Base-by-base conservation (phyloP, 2,113 vertebrate species). In the Illadopsis cleaveri region DNA sequence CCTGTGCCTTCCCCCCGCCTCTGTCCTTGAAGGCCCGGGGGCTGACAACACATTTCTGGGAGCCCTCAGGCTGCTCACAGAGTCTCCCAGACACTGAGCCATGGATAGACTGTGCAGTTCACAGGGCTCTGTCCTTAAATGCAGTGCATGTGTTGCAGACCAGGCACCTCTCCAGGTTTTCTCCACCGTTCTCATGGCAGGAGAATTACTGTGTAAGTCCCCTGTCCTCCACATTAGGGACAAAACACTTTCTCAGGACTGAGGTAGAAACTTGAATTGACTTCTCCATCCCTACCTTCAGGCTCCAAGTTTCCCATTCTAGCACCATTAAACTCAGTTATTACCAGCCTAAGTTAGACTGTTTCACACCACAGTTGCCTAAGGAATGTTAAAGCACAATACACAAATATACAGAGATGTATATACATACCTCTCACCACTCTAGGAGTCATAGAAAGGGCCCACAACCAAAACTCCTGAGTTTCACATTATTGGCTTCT, bases 51-150 rank as follows among this genome's bases (percentile, higher is more conserved):
- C 4, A 25, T 31, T 15, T n/a, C n/a, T 44, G 19, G 24, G 19
- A 75, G n/a, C 45, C n/a, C 30, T 53, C 42, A 22, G 30, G 27
- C n/a, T 72, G 21, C 50, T 48, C 15, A 10, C 16, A 30, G 21
- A 66, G 9, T 12, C 16, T 77, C 24, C 64, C 30, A 33, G 14
- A 10, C 33, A 22, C 14, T 12, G 9, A 87, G 40, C 66, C 45
- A 35, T 1, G 4, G 21, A 18, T 0, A 6, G 53, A 12, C 66
- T 35, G 15, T 2, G 7, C 20, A 11, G 21, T 14, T 65, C 24
- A 33, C 33, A 77, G 45, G 12, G 16, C 50, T 77, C 50, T 40
- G 27, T 6, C n/a, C 56, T 25, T 33, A 61, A 60, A 65, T 6
- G 19, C 35, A 50, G 20, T 1, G 9, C 14, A 31, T 10, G 27